Conservation (phyloP, 2,113 vertebrate genomes). For the Silurus glanis region DNA sequence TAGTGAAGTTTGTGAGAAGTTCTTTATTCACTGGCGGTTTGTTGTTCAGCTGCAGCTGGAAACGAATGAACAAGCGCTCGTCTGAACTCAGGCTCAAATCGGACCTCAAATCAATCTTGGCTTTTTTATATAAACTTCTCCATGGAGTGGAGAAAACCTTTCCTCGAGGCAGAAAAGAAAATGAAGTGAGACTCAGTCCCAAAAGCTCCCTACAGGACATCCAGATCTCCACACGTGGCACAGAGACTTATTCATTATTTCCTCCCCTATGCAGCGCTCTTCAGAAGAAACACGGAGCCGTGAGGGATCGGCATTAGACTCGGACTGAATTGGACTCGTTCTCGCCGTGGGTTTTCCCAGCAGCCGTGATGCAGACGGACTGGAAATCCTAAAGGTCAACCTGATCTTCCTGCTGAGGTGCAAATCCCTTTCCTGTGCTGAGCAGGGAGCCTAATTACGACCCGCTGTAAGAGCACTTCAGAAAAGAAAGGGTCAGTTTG, state of each 20-base stretch:
- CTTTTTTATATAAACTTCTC: background rate
- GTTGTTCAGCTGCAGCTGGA: background rate
- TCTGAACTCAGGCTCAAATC: too few relatives aligned
- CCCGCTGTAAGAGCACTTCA: conserved; percentile 16
- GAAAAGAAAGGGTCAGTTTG: background rate
- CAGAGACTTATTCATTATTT: conserved; percentile 10
- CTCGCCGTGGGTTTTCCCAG: conserved; percentile 16
- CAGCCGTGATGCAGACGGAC: background rate
- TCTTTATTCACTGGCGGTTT: background rate
- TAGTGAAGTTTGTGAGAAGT: background rate
- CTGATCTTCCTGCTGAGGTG: conserved; percentile 41
- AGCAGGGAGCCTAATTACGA: conserved; percentile 34
- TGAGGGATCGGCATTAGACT: background rate
- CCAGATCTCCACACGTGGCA: background rate
- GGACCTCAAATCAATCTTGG: background rate
- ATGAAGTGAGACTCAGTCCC: background rate
- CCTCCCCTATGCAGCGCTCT: conserved; percentile 20
- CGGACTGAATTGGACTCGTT: conserved; percentile 11
- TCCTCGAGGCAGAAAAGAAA: background rate
- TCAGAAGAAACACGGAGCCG: background rate
- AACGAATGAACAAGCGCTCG: too few relatives aligned
- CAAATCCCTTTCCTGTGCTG: conserved; percentile 21
- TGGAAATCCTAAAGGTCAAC: conserved; percentile 36
- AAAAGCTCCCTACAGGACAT: conserved; percentile 16
- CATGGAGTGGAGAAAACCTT: background rate